A percentile compares a stretch with the other conserved stretches of the same genome.
Evolutionary conservation across 1,140 invertebrate genomes (phyloP).

Genomic region (Zaprionus camerounensis): DNA sequence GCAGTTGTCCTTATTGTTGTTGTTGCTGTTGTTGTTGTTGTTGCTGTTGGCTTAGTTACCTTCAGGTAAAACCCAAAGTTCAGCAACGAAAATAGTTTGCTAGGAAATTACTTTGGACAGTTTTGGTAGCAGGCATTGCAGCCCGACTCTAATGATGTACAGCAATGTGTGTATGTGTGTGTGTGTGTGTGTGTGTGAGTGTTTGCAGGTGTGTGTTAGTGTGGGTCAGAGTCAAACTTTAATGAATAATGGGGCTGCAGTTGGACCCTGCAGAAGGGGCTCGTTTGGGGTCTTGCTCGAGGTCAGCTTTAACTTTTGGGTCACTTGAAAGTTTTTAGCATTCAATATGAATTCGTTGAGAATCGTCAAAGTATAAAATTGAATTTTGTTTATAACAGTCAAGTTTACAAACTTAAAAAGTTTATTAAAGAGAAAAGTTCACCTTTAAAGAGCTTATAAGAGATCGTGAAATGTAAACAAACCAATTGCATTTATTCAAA

Average conservation of each 20-base stretch:
- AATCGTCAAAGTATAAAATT: background rate
- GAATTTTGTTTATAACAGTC: background rate
- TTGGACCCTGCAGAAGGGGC: background rate
- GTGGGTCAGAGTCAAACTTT: constrained; percentile 44
- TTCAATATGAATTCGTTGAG: background rate
- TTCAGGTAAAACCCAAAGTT: constrained; percentile 54
- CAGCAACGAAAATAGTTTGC: constrained; percentile 62
- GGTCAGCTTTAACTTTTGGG: constrained; percentile 15
- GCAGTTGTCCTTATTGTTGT: background rate
- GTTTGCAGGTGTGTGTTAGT: constrained; percentile 2
- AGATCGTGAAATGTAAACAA: background rate
- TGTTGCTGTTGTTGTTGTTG: background rate
- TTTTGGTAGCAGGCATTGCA: background rate
- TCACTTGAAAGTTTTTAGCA: constrained; percentile 1
- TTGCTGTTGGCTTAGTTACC: constrained; percentile 11
- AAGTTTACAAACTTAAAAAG: background rate
- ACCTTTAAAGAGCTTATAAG: background rate
- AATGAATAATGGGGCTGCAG: constrained; percentile 60
- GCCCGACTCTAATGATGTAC: constrained; percentile 35
- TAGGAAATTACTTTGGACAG: constrained; percentile 41
- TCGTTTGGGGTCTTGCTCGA: background rate
- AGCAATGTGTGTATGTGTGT: constrained; percentile 7
- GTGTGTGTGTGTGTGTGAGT: background rate
- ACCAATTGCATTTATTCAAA: background rate
- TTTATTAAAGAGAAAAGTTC: background rate